Conservation (phyloP, 1,140 invertebrate genomes). For the Venturia canescens region DNA sequence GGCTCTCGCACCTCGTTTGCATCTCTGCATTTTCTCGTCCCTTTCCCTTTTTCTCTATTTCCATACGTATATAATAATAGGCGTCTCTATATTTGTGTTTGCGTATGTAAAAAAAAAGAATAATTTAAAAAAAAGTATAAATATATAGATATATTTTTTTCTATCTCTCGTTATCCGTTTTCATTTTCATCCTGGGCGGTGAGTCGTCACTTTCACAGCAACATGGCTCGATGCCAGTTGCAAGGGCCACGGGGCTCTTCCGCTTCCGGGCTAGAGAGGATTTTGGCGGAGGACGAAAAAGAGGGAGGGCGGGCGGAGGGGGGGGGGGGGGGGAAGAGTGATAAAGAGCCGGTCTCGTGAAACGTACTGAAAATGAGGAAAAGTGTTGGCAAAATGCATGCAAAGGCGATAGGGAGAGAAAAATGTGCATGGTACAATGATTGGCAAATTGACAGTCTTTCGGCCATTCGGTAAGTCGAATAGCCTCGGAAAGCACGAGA, state of each 20-base stretch:
- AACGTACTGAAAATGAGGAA: constrained; percentile 9
- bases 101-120: too few species aligned
- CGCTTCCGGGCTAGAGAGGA: constrained; percentile 57
- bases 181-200: constrained; percentile 64
- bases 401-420: not conserved
- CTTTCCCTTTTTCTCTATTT: constrained; percentile 26
- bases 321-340: constrained; percentile 26
- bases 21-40: constrained; percentile 1
- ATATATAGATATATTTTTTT: not conserved
- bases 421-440: not conserved
- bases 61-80: not conserved
- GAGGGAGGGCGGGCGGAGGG: too few species aligned
- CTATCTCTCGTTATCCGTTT: constrained; percentile 58
- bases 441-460: not conserved
- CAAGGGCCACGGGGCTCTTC: constrained; percentile 51
- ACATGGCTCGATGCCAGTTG: constrained; percentile 71
- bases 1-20: constrained; percentile 38
- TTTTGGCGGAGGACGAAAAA: constrained; percentile 3
- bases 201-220: constrained; percentile 38
- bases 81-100: too few species aligned
- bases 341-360: not conserved
- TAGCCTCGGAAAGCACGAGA: not conserved
- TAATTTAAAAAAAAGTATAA: too few species aligned
- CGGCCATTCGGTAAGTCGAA: not conserved
- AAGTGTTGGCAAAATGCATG: constrained; percentile 14